Base-by-base conservation (phyloP, 1,140 invertebrate genomes). In the Euwallacea similis region DNA sequence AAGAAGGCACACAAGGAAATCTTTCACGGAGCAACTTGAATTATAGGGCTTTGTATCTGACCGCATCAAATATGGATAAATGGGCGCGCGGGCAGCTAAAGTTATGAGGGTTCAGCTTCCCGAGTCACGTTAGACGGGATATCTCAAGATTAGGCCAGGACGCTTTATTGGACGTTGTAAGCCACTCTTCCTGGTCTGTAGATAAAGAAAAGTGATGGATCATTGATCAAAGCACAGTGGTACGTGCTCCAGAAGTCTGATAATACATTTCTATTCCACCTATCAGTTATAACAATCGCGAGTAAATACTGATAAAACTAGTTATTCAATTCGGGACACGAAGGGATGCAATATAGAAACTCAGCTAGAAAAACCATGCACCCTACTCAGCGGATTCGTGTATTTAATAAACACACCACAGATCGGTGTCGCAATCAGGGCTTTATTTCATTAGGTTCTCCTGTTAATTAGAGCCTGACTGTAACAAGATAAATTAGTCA, bases 161-260 rank as follows among this genome's bases (percentile, higher is more conserved):
- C 75, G 74, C 73, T 75, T 77, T 77, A 77, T 77, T 77, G 76
- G 76, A 77, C 75, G 59, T 76, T 71, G 72, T 76, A 77, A 77
- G 75, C 76, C 72, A 77, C 75, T 77, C 73, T 71, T 74, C 69
- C 46, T 53, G 42, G 72, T 59, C 68, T 67, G 75, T 72, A 77
- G 76, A 77, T 77, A 77, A 73, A 66, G 71, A 67, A 72, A 71
- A 58, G 58, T 60, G 64, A 58, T 43, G 64, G 70, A 68, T 58
- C 56, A 60, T 68, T 59, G 66, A 59, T 68, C 56, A 68, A 68
- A 68, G 43, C 42, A 13, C 8, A 7, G 60, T 7, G 60, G 11
- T 62, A 62, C 60, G 60, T 62, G 60, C 60, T 44, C 13, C n/a
- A 50, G 9, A 50, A 50, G 13, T 6, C 46, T 50, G 13, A 50